Percentiles rank a stretch among this genome's conserved stretches.
phyloP scores from a whole-genome alignment of 2,888 invertebrate genomes.

The Cotesia congregata region DNA sequence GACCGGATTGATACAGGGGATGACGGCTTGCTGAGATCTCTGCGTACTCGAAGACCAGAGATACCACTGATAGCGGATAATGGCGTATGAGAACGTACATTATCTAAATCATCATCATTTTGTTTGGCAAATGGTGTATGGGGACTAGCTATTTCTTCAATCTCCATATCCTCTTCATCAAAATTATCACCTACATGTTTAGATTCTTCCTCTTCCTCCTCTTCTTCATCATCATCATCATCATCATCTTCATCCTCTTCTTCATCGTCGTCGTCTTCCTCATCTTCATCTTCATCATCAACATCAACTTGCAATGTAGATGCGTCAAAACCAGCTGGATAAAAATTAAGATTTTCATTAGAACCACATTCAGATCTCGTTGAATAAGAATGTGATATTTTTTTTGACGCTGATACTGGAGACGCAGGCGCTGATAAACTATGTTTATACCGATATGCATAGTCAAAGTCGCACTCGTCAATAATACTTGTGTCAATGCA shows the following conservation, averaged over 20 bases:
- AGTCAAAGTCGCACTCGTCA: slow-evolving; percentile 39
- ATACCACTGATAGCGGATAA: slow-evolving; percentile 61
- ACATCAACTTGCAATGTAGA: slow-evolving; percentile 53
- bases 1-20: slow-evolving; percentile 60
- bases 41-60: slow-evolving; percentile 59
- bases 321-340: slow-evolving; percentile 60
- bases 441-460: slow-evolving; percentile 60
- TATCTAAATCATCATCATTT: slow-evolving; percentile 50
- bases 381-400: slow-evolving; percentile 53
- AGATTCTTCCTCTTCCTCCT: slow-evolving; percentile 58
- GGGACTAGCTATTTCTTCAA: slow-evolving; percentile 61
- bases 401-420: slow-evolving; percentile 54
- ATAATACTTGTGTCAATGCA: slow-evolving; percentile 37
- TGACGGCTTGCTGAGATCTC: slow-evolving; percentile 69
- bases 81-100: slow-evolving; percentile 58
- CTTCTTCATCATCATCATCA: slow-evolving; percentile 61
- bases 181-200: slow-evolving; percentile 71
- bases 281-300: slow-evolving; percentile 65
- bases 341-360: slow-evolving; percentile 60
- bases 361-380: slow-evolving; percentile 61
- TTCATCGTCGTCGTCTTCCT: slow-evolving; percentile 70
- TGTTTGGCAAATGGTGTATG: slow-evolving; percentile 59
- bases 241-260: slow-evolving; percentile 40
- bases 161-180: slow-evolving; percentile 69
- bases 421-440: slow-evolving; percentile 64